A percentile compares a stretch with the other conserved stretches of the same genome.
phyloP scores from a whole-genome alignment of 2,888 invertebrate genomes.

The Periphyllus acericola region DNA sequence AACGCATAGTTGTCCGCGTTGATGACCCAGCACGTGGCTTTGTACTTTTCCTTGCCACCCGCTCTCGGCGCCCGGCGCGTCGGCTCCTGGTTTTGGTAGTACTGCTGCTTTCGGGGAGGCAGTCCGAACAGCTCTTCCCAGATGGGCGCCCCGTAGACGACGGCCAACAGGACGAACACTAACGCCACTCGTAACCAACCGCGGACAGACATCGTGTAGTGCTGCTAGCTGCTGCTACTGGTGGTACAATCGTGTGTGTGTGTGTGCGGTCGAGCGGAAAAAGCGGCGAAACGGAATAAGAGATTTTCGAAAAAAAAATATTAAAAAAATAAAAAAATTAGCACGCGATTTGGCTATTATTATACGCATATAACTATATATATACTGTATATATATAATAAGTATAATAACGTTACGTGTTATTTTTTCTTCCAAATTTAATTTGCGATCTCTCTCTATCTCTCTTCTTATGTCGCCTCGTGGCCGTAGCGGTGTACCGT shows the following conservation, averaged over 20 bases:
- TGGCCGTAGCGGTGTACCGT: not conserved
- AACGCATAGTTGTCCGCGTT: conserved; percentile 73
- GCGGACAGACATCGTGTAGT: not conserved
- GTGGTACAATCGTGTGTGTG: too few relatives aligned
- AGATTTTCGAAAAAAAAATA: not conserved
- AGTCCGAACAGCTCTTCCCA: conserved; percentile 55
- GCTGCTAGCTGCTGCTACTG: not conserved
- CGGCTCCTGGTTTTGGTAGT: not conserved
- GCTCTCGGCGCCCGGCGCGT: conserved; percentile 3
- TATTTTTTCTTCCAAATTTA: not conserved
- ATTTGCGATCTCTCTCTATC: too few relatives aligned
- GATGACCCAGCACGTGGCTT: conserved; percentile 77
- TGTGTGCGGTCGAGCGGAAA: not conserved
- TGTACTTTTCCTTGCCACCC: conserved; percentile 70
- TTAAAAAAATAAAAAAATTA: not conserved
- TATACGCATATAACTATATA: not conserved
- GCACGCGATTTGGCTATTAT: not conserved
- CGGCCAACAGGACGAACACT: conserved; percentile 38
- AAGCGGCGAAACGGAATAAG: not conserved
- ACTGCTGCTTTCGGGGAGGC: not conserved
- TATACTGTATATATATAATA: not conserved
- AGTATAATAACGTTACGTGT: not conserved
- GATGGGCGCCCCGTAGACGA: conserved; percentile 51
- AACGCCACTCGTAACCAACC: conserved; percentile 36
- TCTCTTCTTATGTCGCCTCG: not conserved